phyloP scores from a whole-genome alignment of 2,797 vertebrate genomes.

The Crocodylus rhombifer region DNA sequence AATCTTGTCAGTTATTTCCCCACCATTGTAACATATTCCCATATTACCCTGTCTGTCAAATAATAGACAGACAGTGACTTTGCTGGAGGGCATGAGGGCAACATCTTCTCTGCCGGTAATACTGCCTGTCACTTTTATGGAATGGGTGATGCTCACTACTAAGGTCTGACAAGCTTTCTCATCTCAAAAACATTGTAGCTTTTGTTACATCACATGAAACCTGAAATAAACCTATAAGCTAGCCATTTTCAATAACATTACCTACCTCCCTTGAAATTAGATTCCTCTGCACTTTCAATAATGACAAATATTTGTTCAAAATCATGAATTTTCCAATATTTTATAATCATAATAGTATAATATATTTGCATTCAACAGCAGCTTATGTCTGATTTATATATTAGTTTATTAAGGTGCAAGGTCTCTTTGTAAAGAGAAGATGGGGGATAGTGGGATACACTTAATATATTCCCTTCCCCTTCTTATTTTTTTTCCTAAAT shows the following conservation, averaged over 20 bases:
- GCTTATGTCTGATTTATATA: background rate
- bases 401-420: background rate
- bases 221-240: constrained; percentile 34
- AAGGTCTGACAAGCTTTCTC: constrained; percentile 73
- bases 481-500: background rate
- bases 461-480: background rate
- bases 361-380: background rate
- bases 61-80: constrained; percentile 66
- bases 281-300: background rate
- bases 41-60: constrained; percentile 75
- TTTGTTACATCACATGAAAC: constrained; percentile 44
- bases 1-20: constrained; percentile 51
- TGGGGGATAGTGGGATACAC: background rate
- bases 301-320: background rate
- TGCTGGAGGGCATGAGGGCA: constrained; percentile 62
- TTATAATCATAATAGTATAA: background rate
- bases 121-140: constrained; percentile 68
- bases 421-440: background rate
- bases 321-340: background rate
- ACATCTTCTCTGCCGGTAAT: constrained; percentile 66
- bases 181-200: constrained; percentile 57
- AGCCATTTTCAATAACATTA: constrained; percentile 17
- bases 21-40: constrained; percentile 43
- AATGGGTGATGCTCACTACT: constrained; percentile 65
- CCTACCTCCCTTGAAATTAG: background rate